Evolutionary conservation across 2,797 vertebrate genomes (phyloP).

Genomic region (Sciurus vulgaris): DNA sequence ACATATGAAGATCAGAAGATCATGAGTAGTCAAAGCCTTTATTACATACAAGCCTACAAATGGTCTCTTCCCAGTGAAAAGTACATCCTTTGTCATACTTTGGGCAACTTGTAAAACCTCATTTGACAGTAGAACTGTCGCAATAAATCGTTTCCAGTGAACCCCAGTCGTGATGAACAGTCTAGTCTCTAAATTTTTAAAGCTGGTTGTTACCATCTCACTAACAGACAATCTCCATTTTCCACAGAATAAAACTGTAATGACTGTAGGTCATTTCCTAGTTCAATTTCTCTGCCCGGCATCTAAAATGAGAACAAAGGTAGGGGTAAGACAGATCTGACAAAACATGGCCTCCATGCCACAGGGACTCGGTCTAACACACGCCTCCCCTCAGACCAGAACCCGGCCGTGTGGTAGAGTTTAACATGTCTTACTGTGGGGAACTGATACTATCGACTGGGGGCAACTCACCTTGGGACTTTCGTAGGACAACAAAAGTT

Average conservation of each 20-base stretch:
- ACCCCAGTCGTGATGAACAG: not conserved
- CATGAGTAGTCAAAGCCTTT: constrained; percentile 70
- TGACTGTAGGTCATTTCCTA: constrained; percentile 94
- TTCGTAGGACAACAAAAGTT: constrained; percentile 92
- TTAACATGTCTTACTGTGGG: not conserved
- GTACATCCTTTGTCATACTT: constrained; percentile 26
- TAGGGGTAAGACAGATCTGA: not conserved
- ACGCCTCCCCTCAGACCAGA: not conserved
- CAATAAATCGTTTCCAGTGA: not conserved
- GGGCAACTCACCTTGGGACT: constrained; percentile 91
- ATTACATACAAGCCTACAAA: constrained; percentile 68
- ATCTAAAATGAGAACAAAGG: constrained; percentile 87
- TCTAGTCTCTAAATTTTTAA: not conserved
- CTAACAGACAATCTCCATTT: constrained; percentile 93
- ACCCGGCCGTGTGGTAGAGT: not conserved
- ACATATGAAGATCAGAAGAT: constrained; percentile 41
- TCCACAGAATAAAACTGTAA: constrained; percentile 95
- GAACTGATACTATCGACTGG: not conserved
- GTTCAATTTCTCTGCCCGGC: constrained; percentile 92
- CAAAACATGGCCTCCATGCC: not conserved
- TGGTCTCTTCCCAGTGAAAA: constrained; percentile 13
- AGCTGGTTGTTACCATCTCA: constrained; percentile 91
- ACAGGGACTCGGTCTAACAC: too few relatives aligned
- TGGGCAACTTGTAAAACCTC: constrained; percentile 12
- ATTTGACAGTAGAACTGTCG: not conserved